Evolutionary conservation across 2,113 vertebrate species (phyloP).

Genomic region (Mesocricetus auratus): DNA sequence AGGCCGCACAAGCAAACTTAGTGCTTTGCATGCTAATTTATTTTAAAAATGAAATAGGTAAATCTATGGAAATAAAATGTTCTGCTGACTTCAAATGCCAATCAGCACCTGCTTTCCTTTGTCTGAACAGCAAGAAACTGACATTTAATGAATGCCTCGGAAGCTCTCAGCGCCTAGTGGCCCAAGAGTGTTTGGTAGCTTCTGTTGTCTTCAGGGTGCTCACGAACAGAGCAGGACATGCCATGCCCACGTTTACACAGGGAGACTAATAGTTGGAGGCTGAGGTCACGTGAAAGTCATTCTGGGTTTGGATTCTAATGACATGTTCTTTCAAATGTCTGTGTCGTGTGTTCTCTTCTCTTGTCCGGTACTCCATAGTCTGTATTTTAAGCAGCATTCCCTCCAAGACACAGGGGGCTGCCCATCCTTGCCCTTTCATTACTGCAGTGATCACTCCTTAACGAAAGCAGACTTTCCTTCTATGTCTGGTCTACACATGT

Average conservation of each 20-base stretch:
- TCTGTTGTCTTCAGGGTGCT: background rate
- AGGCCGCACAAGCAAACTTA: background rate
- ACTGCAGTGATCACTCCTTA: background rate
- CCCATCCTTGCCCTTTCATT: background rate
- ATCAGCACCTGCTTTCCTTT: background rate
- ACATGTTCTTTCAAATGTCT: background rate
- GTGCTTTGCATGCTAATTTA: background rate
- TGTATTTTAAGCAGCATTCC: conserved; percentile 10
- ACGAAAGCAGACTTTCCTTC: background rate
- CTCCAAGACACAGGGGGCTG: background rate
- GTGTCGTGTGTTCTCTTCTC: background rate
- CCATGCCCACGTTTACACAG: background rate
- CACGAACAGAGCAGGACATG: background rate
- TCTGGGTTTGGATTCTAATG: background rate
- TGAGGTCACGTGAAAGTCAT: background rate
- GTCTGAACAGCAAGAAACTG: background rate
- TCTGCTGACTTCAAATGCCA: conserved; percentile 12
- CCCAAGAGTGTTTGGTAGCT: too few species aligned
- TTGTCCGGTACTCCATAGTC: background rate
- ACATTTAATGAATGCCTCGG: background rate
- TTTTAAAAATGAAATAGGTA: background rate
- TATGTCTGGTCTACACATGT: background rate
- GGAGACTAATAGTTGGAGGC: background rate
- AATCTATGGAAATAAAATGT: background rate
- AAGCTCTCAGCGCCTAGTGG: too few species aligned